Conservation (phyloP, 1,140 invertebrate species). For the Megathymus violae region DNA sequence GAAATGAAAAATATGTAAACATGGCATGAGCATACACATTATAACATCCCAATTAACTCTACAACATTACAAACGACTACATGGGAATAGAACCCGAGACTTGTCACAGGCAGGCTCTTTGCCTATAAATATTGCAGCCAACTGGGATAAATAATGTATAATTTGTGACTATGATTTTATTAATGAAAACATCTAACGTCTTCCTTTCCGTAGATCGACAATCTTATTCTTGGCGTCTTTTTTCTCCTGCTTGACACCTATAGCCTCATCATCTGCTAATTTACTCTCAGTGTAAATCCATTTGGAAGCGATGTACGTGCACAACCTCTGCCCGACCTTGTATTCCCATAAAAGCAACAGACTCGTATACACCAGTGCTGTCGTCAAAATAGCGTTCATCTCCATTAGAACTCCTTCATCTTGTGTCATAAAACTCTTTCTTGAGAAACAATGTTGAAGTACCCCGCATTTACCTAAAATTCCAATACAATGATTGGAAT, state of each 20-base stretch:
- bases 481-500: no score
- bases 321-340: conserved; percentile 50
- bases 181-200: conserved; percentile 30
- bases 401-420: conserved; percentile 53
- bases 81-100: no score
- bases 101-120: no score
- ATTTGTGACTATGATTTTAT: no score
- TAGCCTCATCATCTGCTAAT: conserved; percentile 12
- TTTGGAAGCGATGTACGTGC: conserved; percentile 28
- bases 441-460: conserved; percentile 62
- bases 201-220: conserved; percentile 39
- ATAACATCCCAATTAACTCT: no score
- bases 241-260: conserved; percentile 49
- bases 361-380: conserved; percentile 44
- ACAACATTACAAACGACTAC: no score
- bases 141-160: no score
- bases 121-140: no score
- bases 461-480: conserved; percentile 68
- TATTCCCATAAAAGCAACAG: conserved; percentile 65
- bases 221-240: conserved; percentile 50
- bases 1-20: no score
- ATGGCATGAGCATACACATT: no score
- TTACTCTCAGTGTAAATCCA: conserved; percentile 39
- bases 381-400: conserved; percentile 50
- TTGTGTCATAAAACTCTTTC: conserved; percentile 50